A percentile compares a stretch with the other conserved stretches of the same genome.
Conservation (phyloP, 1,140 invertebrate genomes). For the Eumeta japonica region DNA sequence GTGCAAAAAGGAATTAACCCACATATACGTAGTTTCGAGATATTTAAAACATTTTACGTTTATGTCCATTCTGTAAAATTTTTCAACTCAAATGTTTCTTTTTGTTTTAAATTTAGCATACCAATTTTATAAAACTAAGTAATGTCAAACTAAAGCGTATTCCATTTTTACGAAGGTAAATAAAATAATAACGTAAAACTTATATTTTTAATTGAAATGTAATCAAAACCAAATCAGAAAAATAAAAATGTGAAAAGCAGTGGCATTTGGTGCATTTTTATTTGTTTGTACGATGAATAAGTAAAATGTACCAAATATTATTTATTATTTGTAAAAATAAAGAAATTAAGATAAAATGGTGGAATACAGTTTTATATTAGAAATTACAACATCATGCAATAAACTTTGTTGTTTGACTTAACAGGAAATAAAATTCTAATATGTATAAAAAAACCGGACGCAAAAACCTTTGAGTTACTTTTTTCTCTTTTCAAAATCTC, state of each 20-base stretch:
- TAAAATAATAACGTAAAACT: slow-evolving; percentile 1
- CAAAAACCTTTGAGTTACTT: no score
- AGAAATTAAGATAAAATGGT: no score
- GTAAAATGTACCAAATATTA: no score
- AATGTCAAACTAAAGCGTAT: not conserved
- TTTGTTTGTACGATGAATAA: no score
- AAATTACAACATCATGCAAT: not conserved
- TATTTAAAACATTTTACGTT: not conserved
- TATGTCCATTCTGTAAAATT: no score
- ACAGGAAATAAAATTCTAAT: no score
- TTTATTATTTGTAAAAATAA: no score
- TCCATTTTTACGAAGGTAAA: not conserved
- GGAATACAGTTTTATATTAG: not conserved
- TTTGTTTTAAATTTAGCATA: not conserved
- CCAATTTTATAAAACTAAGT: no score
- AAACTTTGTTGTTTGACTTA: not conserved
- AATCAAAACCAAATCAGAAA: not conserved
- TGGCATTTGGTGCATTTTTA: not conserved
- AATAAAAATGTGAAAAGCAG: not conserved
- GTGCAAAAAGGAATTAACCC: no score
- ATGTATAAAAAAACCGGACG: no score
- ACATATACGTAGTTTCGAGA: no score
- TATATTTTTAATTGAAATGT: not conserved
- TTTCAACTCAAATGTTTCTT: not conserved
- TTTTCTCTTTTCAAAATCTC: no score